These are phyloP conservation scores for Condylura cristata DNA, from an alignment of 2,113 vertebrate species.

Conservation along the genomic window DNA sequence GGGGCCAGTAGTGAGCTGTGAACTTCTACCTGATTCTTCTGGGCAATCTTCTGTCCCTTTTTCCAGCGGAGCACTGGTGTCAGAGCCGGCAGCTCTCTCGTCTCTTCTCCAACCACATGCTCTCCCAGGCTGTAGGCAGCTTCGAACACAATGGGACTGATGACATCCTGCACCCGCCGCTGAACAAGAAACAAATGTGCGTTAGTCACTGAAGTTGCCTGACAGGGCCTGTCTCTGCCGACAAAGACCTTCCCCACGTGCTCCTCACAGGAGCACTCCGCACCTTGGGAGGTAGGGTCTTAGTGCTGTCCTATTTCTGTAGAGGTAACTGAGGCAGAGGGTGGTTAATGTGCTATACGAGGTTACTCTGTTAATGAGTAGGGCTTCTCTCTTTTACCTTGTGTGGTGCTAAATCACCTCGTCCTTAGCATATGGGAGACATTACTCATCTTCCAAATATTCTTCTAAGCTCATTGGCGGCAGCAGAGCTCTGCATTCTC, in stretches of 20 bases:
- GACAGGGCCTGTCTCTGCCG: neutral
- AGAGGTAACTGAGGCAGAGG: neutral
- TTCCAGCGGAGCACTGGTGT: conserved; percentile 95
- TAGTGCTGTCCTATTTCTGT: neutral
- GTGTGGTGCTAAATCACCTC: neutral
- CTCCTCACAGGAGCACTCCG: neutral
- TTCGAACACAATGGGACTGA: conserved; percentile 96
- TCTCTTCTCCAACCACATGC: conserved; percentile 84
- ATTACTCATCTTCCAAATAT: conserved; percentile 52
- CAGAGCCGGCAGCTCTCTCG: conserved; percentile 90
- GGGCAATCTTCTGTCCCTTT: conserved; percentile 94
- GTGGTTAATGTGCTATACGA: neutral
- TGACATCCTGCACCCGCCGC: conserved; percentile 96
- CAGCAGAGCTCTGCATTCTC: neutral
- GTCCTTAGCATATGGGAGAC: conserved; percentile 27
- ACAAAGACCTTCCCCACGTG: neutral
- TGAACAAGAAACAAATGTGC: conserved; percentile 78
- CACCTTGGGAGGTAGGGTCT: neutral
- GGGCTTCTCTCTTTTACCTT: neutral
- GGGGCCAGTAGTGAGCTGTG: fast-evolving
- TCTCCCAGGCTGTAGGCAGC: conserved; percentile 92
- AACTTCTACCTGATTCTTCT: conserved; percentile 92
- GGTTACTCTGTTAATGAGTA: neutral
- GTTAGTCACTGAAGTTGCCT: neutral
- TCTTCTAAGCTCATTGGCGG: neutral